Percentiles rank a stretch among this genome's conserved stretches.
These are phyloP conservation scores for Drosophila putrida DNA, from an alignment of 2,888 invertebrate genomes.

Conservation along the genomic window DNA sequence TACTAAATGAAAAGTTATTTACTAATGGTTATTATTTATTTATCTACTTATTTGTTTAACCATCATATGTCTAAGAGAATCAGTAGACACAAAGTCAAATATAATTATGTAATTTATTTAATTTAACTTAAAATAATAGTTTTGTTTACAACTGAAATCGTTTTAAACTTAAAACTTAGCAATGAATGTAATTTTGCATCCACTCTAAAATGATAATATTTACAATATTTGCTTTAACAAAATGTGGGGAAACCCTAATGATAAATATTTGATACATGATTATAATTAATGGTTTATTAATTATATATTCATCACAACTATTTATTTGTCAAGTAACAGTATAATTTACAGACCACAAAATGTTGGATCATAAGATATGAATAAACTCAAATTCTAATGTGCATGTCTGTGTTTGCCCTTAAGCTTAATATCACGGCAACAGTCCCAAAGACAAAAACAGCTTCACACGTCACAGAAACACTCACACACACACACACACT, in stretches of 20 bases:
- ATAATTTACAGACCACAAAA: constrained; percentile 8
- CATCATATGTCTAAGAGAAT: too few relatives aligned
- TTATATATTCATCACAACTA: neutral
- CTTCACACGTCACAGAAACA: constrained; percentile 61
- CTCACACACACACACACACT: neutral
- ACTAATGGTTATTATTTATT: too few relatives aligned
- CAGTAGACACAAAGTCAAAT: neutral
- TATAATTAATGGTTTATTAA: neutral
- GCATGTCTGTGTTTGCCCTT: constrained; percentile 42
- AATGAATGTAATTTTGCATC: neutral
- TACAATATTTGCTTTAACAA: neutral
- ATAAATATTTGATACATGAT: neutral
- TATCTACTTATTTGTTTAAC: too few relatives aligned
- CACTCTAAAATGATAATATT: neutral
- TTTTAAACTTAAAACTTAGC: too few relatives aligned
- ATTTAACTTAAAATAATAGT: too few relatives aligned
- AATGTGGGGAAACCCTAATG: neutral
- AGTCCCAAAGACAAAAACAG: constrained; percentile 68
- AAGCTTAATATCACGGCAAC: constrained; percentile 44
- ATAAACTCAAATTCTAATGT: constrained; percentile 9
- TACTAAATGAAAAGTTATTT: too few relatives aligned
- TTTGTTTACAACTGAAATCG: too few relatives aligned
- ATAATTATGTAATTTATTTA: too few relatives aligned
- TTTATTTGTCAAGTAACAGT: constrained; percentile 8
- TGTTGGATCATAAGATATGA: constrained; percentile 14